Percentiles rank a stretch among this genome's conserved stretches.
Evolutionary conservation across 2,113 vertebrate species (phyloP).

Genomic region (Microcebus ravelobensis): DNA sequence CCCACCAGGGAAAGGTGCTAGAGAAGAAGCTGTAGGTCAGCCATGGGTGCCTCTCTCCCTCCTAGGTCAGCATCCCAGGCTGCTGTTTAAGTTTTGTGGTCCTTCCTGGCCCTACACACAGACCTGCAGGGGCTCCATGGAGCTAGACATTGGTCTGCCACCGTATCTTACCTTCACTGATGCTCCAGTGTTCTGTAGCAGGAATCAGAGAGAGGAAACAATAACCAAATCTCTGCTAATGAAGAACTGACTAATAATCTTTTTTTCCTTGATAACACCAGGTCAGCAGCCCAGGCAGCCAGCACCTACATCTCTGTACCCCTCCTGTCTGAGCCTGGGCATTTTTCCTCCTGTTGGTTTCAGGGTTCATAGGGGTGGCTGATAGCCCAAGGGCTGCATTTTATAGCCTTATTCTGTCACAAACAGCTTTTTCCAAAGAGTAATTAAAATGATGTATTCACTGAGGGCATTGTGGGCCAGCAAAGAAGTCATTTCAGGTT

Average conservation of each 20-base stretch:
- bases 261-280: neutral
- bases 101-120: too few relatives aligned
- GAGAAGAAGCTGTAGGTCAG: neutral
- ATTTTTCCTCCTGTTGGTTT: neutral
- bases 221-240: neutral
- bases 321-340: neutral
- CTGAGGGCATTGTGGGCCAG: neutral
- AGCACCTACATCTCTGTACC: neutral
- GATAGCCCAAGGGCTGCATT: neutral
- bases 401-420: neutral
- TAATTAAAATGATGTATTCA: neutral
- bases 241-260: slow-evolving; percentile 3
- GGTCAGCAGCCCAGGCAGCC: neutral
- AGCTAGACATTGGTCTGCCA: neutral
- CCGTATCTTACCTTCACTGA: neutral
- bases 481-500: neutral
- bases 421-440: neutral
- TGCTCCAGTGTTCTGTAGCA: neutral
- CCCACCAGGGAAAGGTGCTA: neutral
- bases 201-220: neutral
- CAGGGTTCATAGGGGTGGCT: neutral
- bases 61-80: neutral
- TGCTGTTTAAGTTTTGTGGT: neutral
- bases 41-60: neutral
- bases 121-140: neutral